A percentile compares a stretch with the other conserved stretches of the same genome.
These are phyloP conservation scores for Panopea generosa DNA, from an alignment of 2,888 invertebrate genomes.

Conservation along the genomic window DNA sequence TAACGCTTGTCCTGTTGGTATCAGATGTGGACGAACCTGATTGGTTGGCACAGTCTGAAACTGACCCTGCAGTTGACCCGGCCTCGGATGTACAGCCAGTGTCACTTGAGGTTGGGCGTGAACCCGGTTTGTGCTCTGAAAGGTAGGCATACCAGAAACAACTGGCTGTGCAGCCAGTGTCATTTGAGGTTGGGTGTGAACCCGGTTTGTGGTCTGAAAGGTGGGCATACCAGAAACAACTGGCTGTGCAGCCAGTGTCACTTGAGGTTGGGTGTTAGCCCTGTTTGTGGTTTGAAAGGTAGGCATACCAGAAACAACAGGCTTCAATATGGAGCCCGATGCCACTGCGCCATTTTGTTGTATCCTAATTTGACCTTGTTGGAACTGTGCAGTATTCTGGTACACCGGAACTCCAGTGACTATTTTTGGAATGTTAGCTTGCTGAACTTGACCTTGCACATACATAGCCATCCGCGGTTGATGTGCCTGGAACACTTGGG, in stretches of 20 bases:
- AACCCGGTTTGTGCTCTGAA: no score
- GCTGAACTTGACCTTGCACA: constrained; percentile 14
- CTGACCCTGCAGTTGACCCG: not conserved
- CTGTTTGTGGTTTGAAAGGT: not conserved
- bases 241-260: not conserved
- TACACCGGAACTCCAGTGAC: constrained; percentile 28
- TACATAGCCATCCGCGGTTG: constrained; percentile 20
- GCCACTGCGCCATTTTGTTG: no score
- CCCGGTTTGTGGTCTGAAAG: not conserved
- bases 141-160: not conserved
- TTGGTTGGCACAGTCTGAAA: not conserved
- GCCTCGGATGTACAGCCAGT: not conserved
- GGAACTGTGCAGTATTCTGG: constrained; percentile 16
- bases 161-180: not conserved
- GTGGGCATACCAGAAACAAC: not conserved
- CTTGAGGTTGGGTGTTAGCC: not conserved
- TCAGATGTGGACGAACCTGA: constrained; percentile 1
- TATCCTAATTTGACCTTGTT: not conserved
- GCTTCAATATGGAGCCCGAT: no score
- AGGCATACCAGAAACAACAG: not conserved
- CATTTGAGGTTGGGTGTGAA: constrained; percentile 8
- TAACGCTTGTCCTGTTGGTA: not conserved
- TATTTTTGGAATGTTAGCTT: constrained; percentile 16
- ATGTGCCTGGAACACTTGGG: constrained; percentile 15
- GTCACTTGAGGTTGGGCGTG: no score